Evolutionary conservation across 2,797 vertebrate genomes (phyloP), one percentile per base, ranked within the genome.

Genomic region (Gymnothorax javanicus): DNA sequence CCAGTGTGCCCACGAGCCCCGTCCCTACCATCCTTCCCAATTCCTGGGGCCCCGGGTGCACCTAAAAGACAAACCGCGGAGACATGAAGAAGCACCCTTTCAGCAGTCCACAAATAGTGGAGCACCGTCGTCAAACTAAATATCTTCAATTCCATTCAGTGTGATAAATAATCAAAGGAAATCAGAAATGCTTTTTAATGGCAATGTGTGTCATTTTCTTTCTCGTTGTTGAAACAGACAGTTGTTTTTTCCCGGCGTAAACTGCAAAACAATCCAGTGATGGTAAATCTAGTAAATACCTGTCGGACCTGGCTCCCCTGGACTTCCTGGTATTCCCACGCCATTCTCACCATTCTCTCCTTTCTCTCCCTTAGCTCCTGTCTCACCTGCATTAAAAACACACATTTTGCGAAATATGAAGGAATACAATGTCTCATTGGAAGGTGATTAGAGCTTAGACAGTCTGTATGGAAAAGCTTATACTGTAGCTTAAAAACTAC

Each of bases 11-110:
- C 96, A 0, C 90, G 92, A 25, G 90, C 89, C 25, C 96, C 96
- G 0, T 95, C 89, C 87, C 93, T 93, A 9, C 96, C 96, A 4
- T 96, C 94, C 64, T 93, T 95, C 27, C 95, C 96, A 1, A 96
- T 84, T 4, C 96, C 96, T 2, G 94, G 89, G 60, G 90, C 83
- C 0, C 96, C 96, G 20, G 92, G 27, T 54, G 87, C 89, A 88
- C 96, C 96, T 97, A 87, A 64, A 54, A 71, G 7, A 83, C 1
- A 67, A 81, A 73, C 50, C 23, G 2, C 2, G 4, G 9, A 81
- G 52, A 7, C 20, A 54, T 81, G 77, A 81, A 56, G n/a, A 7
- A 81, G 52, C 52, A 13, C 8, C 50, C 4, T 81, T 52, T 5
- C 33, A 77, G 27, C 2, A 9, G 23, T 25, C n/a, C 9, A n/a